Evolutionary conservation across 2,888 invertebrate genomes (phyloP), one percentile per base, ranked within the genome.

Genomic region (Scaptomyza flava): DNA sequence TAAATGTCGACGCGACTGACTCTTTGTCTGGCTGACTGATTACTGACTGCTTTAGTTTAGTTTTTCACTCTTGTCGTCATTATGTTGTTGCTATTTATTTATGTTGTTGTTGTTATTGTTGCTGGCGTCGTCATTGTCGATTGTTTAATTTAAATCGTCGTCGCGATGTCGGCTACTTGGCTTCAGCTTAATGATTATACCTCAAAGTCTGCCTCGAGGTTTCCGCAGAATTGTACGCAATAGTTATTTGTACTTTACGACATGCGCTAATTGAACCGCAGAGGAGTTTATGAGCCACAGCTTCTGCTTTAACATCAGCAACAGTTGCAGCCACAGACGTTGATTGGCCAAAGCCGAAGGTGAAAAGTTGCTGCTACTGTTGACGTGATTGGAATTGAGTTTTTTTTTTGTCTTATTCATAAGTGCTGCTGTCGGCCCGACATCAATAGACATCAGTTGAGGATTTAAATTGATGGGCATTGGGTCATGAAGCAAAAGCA

Each of bases 71-170:
- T 83, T 80, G 79, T 82, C 71, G 80, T 73, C 78, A 72, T 84
- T 75, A 51, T 38, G 42, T 36, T 61, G 45, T n/a, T 75, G 64
- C 23, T 17, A 1, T 17, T 36, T 56, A 60, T 33, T 54, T 23
- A 11, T 30, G 45, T 23, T 33, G 4, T 14, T 54, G 36, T 4
- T 64, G 57, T 38, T 58, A 41, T 52, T 59, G 47, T 50, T 51
- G 57, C 50, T 53, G 67, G 6, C 65, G 60, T 72, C 72, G 69
- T 75, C 68, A 73, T 81, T 79, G 83, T 73, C 86, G 83, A 84
- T 84, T 86, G 86, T 84, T 84, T 86, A 86, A 84, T 86, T 84
- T 86, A 86, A 86, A 86, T 84, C 74, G 73, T 68, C 75, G 83
- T 72, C 79, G 68, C 81, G 63, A 76, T 65, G 79, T 70, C 81